Evolutionary conservation across 2,113 vertebrate genomes (phyloP), one percentile per base, ranked within the genome.

Genomic region (Xiphorhynchus elegans): DNA sequence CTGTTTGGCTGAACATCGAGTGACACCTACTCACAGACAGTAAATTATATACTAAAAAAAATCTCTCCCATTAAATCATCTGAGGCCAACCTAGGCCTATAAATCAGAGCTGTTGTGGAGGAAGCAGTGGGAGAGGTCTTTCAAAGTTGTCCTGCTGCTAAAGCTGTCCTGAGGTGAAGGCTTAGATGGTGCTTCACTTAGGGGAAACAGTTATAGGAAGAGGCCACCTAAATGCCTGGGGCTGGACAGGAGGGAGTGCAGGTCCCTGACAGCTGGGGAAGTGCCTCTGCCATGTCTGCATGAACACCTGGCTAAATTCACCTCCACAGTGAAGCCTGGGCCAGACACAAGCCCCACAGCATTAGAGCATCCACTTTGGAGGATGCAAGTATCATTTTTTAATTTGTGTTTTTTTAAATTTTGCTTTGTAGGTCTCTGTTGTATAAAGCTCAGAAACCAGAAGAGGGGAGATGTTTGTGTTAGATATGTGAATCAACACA

Each of bases 401-500:
- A 47, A 9, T 66, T 20, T 46, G 9, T n/a, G 16, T 50, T 76
- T 59, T 62, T 24, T 35, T 40, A 40, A 35, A 10, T 66, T 37
- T 77, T 68, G 15, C 19, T 56, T 62, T 69, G 29, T 37, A 59
- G 24, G 29, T 72, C 6, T 75, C 11, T 73, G 2, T 20, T 26
- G 10, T 62, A 39, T 15, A 62, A 80, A 76, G 29, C 21, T 49
- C 26, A 77, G 35, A 68, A 82, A 49, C 21, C 20, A 13, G 8
- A 12, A 4, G 17, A 66, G 21, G 17, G 15, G 56, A 58, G 35
- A 4, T 14, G n/a, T 55, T 64, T 75, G 39, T 14, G 10, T 72
- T 67, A 21, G n/a, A 11, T 33, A 18, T 0, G 0, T 12, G 13
- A 67, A 0, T 47, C 39, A 37, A 56, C 8, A 14, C 28, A 62